Base-by-base conservation (phyloP, 1,140 invertebrate species). In the Pantala flavescens region DNA sequence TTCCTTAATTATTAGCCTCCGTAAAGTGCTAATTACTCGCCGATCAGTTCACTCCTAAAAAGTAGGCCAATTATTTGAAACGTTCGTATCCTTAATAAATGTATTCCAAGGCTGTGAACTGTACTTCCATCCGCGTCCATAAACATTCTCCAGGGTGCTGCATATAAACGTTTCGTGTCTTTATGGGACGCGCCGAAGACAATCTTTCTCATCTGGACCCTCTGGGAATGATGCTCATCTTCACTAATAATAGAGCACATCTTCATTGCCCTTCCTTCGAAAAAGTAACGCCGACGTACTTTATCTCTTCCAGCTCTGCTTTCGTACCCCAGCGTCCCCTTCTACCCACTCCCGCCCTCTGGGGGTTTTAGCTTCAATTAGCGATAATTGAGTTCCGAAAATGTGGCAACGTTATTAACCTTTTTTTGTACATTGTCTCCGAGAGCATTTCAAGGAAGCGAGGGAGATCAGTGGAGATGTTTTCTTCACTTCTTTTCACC, bases 341-440 rank as follows among this genome's bases (percentile, higher is more conserved):
- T 21, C 12, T 63, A 3, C 49, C 49, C 14, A 1, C 49, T 21
- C 12, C 49, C 49, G 49, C 49, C 49, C 49, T 63, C 49, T 63
- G 49, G 49, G 28, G 49, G 49, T 63, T 63, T 63, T 63, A 63
- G 49, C 49, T 63, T 63, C 49, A 63, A 63, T 63, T 63, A 63
- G 49, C 49, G 49, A 63, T 63, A 63, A 63, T 63, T 63, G 49
- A 63, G 49, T 63, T 63, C 12, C 49, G 49, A 63, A 63, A 63
- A 63, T 63, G 49, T 63, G 49, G 49, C 49, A 63, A 63, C 49
- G 49, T 63, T 63, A 63, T 63, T 63, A 63, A 63, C 49, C n/a
- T 63, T 63, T 63, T 63, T 63, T 63, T 21, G 49, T 63, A 21
- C 49, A 21, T 19, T 63, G 49, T 63, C 49, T 63, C 49, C 49